A percentile compares a stretch with the other conserved stretches of the same genome.
phyloP scores from a whole-genome alignment of 2,113 vertebrate genomes.

The Tragelaphus strepsiceros region DNA sequence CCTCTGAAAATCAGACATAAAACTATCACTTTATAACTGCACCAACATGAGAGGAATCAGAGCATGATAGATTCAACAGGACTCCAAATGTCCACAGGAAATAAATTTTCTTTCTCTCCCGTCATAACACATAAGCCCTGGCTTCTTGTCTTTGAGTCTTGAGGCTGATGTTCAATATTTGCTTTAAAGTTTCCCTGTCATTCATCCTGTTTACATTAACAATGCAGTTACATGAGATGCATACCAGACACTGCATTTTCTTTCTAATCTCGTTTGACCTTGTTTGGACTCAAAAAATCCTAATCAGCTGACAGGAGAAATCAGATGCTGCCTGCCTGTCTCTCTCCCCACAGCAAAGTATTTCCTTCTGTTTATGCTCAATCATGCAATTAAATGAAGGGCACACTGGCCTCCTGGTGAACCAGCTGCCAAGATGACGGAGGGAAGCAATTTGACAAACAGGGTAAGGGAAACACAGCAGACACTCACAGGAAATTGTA shows the following conservation, averaged over 20 bases:
- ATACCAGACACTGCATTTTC: slow-evolving; percentile 21
- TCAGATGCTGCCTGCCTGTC: not conserved
- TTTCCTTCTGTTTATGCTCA: slow-evolving; percentile 49
- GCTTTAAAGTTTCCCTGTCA: not conserved
- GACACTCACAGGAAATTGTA: slow-evolving; percentile 1
- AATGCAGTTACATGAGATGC: not conserved
- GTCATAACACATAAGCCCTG: not conserved
- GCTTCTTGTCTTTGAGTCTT: not conserved
- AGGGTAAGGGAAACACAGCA: not conserved
- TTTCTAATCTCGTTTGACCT: slow-evolving; percentile 64
- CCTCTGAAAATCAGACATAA: not conserved
- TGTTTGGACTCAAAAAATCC: slow-evolving; percentile 42
- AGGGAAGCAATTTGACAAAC: not conserved
- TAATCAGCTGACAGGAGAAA: slow-evolving; percentile 59
- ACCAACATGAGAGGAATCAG: not conserved
- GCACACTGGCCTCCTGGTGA: slow-evolving; percentile 2
- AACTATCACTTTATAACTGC: not conserved
- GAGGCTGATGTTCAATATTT: not conserved
- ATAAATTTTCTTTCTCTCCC: not conserved
- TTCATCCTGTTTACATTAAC: not conserved
- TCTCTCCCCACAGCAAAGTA: not conserved
- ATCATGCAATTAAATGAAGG: slow-evolving; percentile 26
- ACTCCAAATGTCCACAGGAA: not conserved
- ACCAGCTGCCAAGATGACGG: not conserved
- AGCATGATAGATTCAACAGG: not conserved